Percentiles rank a stretch among this genome's conserved stretches.
These are phyloP conservation scores for Eulemur coronatus DNA, from an alignment of 2,797 vertebrate genomes.

Conservation along the genomic window DNA sequence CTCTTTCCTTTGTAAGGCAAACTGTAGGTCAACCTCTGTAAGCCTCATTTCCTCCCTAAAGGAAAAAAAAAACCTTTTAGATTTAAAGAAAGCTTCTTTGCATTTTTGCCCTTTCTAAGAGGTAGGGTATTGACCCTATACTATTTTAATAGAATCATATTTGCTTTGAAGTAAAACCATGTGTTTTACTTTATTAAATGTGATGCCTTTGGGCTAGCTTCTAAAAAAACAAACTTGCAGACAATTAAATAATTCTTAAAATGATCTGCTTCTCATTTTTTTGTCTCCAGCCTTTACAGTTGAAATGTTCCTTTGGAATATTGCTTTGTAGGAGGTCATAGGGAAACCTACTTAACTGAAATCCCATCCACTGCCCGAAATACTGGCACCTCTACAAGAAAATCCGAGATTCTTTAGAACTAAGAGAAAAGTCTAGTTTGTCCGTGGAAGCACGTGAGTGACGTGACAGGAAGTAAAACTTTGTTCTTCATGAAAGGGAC, in stretches of 20 bases:
- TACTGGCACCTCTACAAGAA: neutral
- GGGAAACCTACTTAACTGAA: neutral
- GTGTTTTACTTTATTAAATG: neutral
- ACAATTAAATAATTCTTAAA: neutral
- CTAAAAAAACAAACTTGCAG: neutral
- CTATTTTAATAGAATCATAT: neutral
- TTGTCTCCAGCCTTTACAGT: slow-evolving; percentile 35
- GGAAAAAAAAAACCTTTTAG: neutral
- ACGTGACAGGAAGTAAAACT: neutral
- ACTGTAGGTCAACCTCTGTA: neutral
- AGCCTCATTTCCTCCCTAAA: neutral
- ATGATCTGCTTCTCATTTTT: neutral
- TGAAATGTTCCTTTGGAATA: slow-evolving; percentile 58
- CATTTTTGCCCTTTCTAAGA: slow-evolving; percentile 42
- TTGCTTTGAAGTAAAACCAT: slow-evolving; percentile 1
- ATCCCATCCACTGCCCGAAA: accelerated
- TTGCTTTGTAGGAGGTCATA: slow-evolving; percentile 16
- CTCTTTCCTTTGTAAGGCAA: slow-evolving; percentile 60
- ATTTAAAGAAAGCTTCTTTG: slow-evolving; percentile 29
- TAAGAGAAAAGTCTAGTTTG: slow-evolving; percentile 52
- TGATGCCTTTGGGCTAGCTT: slow-evolving; percentile 27
- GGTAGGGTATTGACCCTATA: neutral
- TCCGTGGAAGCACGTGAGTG: slow-evolving; percentile 46
- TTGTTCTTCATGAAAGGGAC: slow-evolving; percentile 40
- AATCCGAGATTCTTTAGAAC: neutral